These are phyloP conservation scores for Drosophila paramelanica DNA, from an alignment of 2,888 invertebrate genomes.

Conservation along the genomic window DNA sequence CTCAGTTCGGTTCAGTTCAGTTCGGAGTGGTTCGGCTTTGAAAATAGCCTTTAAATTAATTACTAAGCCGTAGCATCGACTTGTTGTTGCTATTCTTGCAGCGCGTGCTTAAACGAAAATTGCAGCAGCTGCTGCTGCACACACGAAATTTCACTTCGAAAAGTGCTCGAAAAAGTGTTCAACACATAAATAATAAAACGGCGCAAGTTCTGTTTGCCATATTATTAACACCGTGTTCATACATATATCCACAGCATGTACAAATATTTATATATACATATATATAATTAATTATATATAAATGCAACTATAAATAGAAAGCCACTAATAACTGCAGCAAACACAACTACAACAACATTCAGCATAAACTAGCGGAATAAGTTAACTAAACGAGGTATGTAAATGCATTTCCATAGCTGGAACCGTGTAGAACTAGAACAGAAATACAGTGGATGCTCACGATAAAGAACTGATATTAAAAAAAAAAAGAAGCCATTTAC, in stretches of 20 bases:
- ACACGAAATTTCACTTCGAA: constrained; percentile 37
- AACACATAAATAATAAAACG: constrained; percentile 34
- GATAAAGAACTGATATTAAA: neutral
- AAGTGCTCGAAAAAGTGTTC: constrained; percentile 43
- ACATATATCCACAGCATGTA: constrained; percentile 58
- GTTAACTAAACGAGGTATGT: constrained; percentile 36
- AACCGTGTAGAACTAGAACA: constrained; percentile 21
- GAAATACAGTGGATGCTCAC: constrained; percentile 3
- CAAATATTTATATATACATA: constrained; percentile 56
- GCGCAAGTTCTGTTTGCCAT: constrained; percentile 56
- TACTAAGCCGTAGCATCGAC: constrained; percentile 45
- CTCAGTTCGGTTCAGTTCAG: constrained; percentile 13
- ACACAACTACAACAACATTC: constrained; percentile 9
- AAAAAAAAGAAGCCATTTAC: no score
- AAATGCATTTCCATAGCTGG: constrained; percentile 10
- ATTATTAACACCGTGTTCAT: constrained; percentile 77
- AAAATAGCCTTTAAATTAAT: constrained; percentile 47
- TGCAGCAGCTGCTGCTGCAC: constrained; percentile 6
- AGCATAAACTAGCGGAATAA: constrained; percentile 56
- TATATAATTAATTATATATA: constrained; percentile 10
- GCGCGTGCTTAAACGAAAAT: constrained; percentile 28
- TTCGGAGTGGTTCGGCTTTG: constrained; percentile 31
- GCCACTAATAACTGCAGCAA: constrained; percentile 54
- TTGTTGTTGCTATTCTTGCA: constrained; percentile 24
- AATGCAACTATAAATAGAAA: constrained; percentile 72